These are phyloP conservation scores for Magallana angulata DNA, from an alignment of 1,140 invertebrate species.

Conservation along the genomic window DNA sequence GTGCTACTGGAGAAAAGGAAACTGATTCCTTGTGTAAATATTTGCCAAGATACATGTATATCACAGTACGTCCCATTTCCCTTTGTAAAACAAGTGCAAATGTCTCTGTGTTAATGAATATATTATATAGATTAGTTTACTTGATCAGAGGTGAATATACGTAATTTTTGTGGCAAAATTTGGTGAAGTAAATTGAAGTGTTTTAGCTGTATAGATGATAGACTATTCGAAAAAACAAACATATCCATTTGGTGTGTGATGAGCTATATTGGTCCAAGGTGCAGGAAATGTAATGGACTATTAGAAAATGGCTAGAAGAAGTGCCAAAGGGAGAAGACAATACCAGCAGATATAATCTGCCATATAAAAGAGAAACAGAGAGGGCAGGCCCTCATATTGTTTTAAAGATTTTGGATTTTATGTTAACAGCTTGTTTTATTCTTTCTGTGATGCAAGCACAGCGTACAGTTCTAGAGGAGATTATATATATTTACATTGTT, in stretches of 20 bases:
- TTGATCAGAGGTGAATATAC: neutral
- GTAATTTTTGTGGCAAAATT: neutral
- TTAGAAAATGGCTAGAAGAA: neutral
- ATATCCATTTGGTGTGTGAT: neutral
- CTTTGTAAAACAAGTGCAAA: neutral
- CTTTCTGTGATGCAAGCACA: slow-evolving; percentile 3
- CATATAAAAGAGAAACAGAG: neutral
- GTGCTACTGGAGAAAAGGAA: neutral
- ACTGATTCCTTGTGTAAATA: neutral
- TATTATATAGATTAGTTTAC: neutral
- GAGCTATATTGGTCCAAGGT: neutral
- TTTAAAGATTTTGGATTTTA: slow-evolving; percentile 14
- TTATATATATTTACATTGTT: slow-evolving; percentile 22
- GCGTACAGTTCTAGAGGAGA: slow-evolving; percentile 21
- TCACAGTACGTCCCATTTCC: neutral
- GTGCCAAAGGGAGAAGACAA: neutral
- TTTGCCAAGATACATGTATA: neutral
- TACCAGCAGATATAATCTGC: neutral
- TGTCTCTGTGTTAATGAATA: neutral
- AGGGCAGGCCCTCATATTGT: slow-evolving; percentile 9
- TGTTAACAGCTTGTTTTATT: neutral
- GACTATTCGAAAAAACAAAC: neutral
- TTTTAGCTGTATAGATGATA: neutral
- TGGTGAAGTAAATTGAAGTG: neutral
- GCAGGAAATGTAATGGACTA: neutral